Evolutionary conservation across 2,888 invertebrate genomes (phyloP), one percentile per base, ranked within the genome.

Genomic region (Lithophane socia): DNA sequence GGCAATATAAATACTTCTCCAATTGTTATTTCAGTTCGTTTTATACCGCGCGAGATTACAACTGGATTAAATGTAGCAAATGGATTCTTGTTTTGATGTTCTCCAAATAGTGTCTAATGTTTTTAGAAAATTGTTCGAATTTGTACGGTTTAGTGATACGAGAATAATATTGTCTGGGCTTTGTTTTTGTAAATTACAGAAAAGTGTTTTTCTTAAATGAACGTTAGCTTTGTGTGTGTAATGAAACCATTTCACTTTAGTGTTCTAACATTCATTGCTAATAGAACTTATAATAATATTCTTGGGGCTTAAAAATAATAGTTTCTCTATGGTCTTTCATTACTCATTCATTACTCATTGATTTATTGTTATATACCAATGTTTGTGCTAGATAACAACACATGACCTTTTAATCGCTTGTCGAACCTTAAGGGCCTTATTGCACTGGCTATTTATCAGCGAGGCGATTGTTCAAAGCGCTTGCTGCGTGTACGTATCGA

Each of bases 11-110:
- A 79, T 86, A 75, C 75, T 84, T 74, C 64, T 66, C 60, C 72
- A 75, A 86, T 84, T 83, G 83, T 83, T 84, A 84, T 86, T 84
- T 86, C 86, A 86, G 73, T 75, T 64, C 75, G 80, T 84, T 79
- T 83, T 75, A 73, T 84, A 83, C 60, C 42, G 66, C 56, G 49
- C 44, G 56, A 70, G 84, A 84, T 84, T 84, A 86, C 52, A 73
- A 67, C 74, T 42, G 84, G 87, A 86, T 84, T 84, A 84, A 84
- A 84, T 86, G 84, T 86, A 75, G 56, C 84, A 84, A 84, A 75
- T 84, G 87, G 70, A 84, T 84, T 75, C 70, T 66, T 86, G 87
- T 84, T 79, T 86, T 84, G 74, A 86, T 75, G 79, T 71, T 83
- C 70, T 44, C 44, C 8, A 37, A 86, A 74, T 78, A 84, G 80